Conservation (phyloP, 2,113 vertebrate genomes). For the Oreocharis arfaki region DNA sequence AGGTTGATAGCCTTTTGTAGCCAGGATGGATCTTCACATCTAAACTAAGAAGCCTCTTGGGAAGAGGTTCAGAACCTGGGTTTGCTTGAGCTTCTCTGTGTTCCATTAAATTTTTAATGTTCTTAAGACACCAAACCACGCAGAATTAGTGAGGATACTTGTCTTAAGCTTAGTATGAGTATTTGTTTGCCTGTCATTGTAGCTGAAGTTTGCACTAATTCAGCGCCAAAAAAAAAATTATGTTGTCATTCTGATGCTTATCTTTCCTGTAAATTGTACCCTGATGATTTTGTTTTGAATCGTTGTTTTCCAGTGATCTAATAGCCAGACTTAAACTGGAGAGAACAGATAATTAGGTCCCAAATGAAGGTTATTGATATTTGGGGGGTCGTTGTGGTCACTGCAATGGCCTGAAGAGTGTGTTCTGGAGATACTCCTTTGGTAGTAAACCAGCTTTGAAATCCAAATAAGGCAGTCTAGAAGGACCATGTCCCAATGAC, state of each 20-base stretch:
- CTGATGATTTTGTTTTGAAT: not conserved
- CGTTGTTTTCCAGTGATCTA: constrained; percentile 8
- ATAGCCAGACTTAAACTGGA: not conserved
- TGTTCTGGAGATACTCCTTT: not conserved
- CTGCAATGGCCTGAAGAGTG: not conserved
- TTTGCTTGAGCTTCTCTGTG: not conserved
- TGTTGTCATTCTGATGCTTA: not conserved
- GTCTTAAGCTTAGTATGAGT: not conserved
- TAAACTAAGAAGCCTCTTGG: not conserved
- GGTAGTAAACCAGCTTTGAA: not conserved
- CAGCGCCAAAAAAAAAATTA: not conserved
- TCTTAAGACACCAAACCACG: not conserved
- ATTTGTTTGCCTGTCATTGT: not conserved
- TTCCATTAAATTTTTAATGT: not conserved
- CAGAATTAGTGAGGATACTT: not conserved
- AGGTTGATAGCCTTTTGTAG: not conserved
- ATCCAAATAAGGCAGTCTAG: not conserved
- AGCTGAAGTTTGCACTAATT: not conserved
- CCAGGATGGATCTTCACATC: not conserved
- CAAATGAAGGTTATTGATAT: not conserved
- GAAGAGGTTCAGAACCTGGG: not conserved
- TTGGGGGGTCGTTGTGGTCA: not conserved
- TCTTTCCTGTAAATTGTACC: constrained; percentile 14
- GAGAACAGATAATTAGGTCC: not conserved
- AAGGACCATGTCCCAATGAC: not conserved